These are phyloP conservation scores for Corythaixoides concolor DNA, from an alignment of 2,113 vertebrate genomes.

Conservation along the genomic window DNA sequence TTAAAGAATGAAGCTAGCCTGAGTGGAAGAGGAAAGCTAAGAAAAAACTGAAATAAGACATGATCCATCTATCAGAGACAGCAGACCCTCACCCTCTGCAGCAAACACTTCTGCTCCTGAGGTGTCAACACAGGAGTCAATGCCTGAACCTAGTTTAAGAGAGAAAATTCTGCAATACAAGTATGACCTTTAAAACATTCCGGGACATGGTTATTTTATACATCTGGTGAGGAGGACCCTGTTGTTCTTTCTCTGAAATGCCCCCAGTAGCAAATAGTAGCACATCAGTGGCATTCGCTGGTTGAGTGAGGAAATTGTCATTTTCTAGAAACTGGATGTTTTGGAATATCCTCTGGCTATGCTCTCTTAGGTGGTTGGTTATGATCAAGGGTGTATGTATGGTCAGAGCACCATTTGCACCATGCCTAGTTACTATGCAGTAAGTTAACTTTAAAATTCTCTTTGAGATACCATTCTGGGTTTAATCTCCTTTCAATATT, in stretches of 20 bases:
- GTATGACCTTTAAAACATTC: not conserved
- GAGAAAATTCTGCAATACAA: not conserved
- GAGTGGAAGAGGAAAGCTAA: not conserved
- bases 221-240: not conserved
- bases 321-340: not conserved
- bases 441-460: not conserved
- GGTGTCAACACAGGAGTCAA: rapidly evolving
- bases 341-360: not conserved
- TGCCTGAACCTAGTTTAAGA: not conserved
- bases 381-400: not conserved
- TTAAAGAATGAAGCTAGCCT: not conserved
- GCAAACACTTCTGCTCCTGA: not conserved
- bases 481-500: conserved; percentile 1
- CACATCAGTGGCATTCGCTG: rapidly evolving
- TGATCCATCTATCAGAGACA: not conserved
- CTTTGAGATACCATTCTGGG: not conserved
- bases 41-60: not conserved
- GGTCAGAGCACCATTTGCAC: not conserved
- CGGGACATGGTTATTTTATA: not conserved
- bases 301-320: not conserved
- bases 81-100: not conserved
- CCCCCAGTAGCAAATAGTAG: not conserved
- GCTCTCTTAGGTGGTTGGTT: not conserved
- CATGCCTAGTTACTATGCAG: not conserved
- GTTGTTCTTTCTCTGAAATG: not conserved